Evolutionary conservation across 2,888 invertebrate genomes (phyloP), one percentile per base, ranked within the genome.

Genomic region (Agrilus biguttatus): DNA sequence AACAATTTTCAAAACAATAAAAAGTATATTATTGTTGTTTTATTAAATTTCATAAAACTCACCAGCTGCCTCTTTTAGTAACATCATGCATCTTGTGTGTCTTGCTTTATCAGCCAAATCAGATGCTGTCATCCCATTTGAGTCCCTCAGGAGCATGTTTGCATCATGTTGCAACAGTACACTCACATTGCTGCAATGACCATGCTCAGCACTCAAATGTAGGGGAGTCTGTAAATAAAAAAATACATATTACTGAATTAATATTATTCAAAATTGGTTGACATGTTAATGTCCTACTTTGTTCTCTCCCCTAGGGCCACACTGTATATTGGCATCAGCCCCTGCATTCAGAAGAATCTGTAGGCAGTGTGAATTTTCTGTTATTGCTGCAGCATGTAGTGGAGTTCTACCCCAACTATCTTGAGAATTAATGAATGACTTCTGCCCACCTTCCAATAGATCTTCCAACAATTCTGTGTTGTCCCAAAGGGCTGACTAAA

Each of bases 381-480:
- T 83, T 38, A 84, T 75, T 3, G 86, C 86, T 2, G 89, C 87
- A 0, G 88, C 86, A 64, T 89, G 89, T 17, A 89, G 66, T 0
- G 88, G 83, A 1, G 81, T 83, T 35, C 87, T 70, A 0, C 80
- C 80, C 74, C 79, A 78, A 3, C 76, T 74, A 60, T 89, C 88
- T 37, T 77, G 74, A 23, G 80, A 80, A 60, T 86, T 77, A 36
- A 82, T 72, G 62, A 61, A 72, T 19, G 56, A 53, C 47, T 74
- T 73, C 49, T 75, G 69, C 41, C 83, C 80, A 1, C 86, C 86
- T 36, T 75, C 72, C 7, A 90, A 57, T 23, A 91, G 69, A 64
- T 89, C 89, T 56, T 80, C 78, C n/a, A 90, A 68, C 1, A 91
- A 70, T 58, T 90, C 89, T 14, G 82, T 77, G 59, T 90, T 90